A percentile compares a stretch with the other conserved stretches of the same genome.
These are phyloP conservation scores for Enteromius trimaculatus DNA, from an alignment of 2,797 vertebrate genomes.

Conservation along the genomic window DNA sequence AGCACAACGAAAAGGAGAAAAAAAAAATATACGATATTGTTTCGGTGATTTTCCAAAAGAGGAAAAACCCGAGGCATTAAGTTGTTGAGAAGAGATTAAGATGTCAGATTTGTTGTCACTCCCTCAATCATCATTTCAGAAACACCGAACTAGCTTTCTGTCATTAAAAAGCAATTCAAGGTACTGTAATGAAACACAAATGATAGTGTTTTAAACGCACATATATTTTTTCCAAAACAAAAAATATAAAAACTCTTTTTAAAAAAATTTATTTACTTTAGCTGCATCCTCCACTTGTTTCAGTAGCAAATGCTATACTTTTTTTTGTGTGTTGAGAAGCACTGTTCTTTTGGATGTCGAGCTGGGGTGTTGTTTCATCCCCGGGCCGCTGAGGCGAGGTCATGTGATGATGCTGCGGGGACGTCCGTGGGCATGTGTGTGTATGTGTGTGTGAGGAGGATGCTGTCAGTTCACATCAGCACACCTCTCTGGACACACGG, in stretches of 20 bases:
- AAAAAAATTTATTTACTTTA: too few relatives aligned
- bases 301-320: neutral
- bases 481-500: constrained; percentile 31
- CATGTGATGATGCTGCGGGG: constrained; percentile 8
- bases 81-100: neutral
- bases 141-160: neutral
- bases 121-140: neutral
- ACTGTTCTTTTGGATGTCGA: constrained; percentile 19
- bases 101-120: neutral
- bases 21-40: neutral
- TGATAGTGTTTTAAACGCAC: neutral
- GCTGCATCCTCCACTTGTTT: neutral
- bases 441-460: constrained; percentile 9
- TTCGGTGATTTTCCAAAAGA: neutral
- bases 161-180: neutral
- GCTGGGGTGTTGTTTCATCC: neutral
- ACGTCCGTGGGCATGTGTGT: constrained; percentile 1
- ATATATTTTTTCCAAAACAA: neutral
- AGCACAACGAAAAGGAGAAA: neutral
- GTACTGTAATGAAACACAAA: neutral
- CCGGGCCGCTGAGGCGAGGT: constrained; percentile 8
- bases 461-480: constrained; percentile 59
- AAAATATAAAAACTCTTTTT: too few relatives aligned
- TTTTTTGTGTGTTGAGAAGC: neutral
- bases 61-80: neutral